These are phyloP conservation scores for Amphipyra tragopoginis DNA, from an alignment of 2,888 invertebrate species.

Conservation along the genomic window DNA sequence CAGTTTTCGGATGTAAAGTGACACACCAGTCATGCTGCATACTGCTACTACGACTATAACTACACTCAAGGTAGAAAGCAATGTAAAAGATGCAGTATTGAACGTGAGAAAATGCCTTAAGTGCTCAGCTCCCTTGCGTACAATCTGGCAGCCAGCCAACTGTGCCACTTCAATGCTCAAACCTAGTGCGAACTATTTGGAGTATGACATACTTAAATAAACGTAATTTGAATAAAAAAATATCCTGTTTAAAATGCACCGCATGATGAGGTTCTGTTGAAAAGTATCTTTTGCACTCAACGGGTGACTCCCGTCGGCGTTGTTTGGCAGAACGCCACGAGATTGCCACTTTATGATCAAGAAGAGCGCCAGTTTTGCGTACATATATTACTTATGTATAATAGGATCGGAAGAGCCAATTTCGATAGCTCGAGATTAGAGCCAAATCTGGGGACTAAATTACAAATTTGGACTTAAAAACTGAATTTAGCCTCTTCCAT, in stretches of 20 bases:
- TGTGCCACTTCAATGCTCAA: constrained; percentile 23
- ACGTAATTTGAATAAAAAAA: constrained; percentile 33
- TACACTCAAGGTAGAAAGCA: constrained; percentile 32
- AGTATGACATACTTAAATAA: constrained; percentile 36
- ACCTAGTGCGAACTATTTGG: constrained; percentile 20
- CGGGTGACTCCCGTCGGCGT: constrained; percentile 1
- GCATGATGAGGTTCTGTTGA: constrained; percentile 38
- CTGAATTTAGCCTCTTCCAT: too few species aligned
- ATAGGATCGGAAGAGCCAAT: constrained; percentile 30
- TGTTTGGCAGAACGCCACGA: constrained; percentile 41
- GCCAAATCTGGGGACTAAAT: too few species aligned
- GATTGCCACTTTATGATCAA: constrained; percentile 38
- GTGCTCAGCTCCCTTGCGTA: constrained; percentile 44
- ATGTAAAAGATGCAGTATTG: constrained; percentile 5
- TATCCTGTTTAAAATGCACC: constrained; percentile 26
- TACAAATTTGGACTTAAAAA: too few species aligned
- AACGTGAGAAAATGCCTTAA: constrained; percentile 41
- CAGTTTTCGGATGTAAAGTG: too few species aligned
- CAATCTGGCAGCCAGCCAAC: constrained; percentile 38
- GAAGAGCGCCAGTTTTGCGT: constrained; percentile 35
- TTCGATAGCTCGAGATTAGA: constrained; percentile 4
- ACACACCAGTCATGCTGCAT: too few species aligned
- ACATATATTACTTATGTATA: constrained; percentile 27
- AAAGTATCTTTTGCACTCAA: constrained; percentile 26
- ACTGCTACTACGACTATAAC: too few species aligned